Evolutionary conservation across 2,888 invertebrate species (phyloP), one percentile per base, ranked within the genome.

Genomic region (Nysson spinosus): DNA sequence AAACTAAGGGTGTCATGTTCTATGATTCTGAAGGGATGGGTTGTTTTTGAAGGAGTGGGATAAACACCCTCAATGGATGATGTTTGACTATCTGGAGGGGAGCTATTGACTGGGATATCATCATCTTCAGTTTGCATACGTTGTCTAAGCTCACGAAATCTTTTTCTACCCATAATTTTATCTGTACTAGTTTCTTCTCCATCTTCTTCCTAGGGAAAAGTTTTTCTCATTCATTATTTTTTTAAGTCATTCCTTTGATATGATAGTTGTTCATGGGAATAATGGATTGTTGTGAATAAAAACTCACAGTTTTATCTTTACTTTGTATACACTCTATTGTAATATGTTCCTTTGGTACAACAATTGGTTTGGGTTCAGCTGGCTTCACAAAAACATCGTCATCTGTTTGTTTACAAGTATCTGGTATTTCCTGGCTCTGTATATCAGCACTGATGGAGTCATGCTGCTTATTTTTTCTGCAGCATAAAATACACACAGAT

Each of bases 41-140:
- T 88, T 40, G 91, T 90, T 79, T 91, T 91, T 46, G 90, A 90
- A 64, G 91, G 89, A 26, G 89, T 88, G 5, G 92, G 91, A 85
- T 91, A 93, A 9, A 93, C 91, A 62, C 94, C 94, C 80, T 96
- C 96, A 51, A 94, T 91, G 5, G 95, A 94, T 71, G 92, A 92
- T 7, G 91, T 92, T 86, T 95, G 93, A 85, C 94, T 94, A 84
- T 93, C 93, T 60, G 93, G 92, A 54, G 94, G 93, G 42, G 93
- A 92, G 79, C 89, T 90, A 78, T 90, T 92, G 75, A 89, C 89
- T 68, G 90, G 89, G 51, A 90, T 92, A 77, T 93, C 93, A 79
- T 96, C 96, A 83, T 95, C 96, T 83, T 95, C 96, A 4, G 94
- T 94, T 89, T 96, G 94, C 91, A 96, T 93, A 82, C 93, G 92